Base-by-base conservation (phyloP, 2,888 invertebrate species). In the Latrodectus hesperus region DNA sequence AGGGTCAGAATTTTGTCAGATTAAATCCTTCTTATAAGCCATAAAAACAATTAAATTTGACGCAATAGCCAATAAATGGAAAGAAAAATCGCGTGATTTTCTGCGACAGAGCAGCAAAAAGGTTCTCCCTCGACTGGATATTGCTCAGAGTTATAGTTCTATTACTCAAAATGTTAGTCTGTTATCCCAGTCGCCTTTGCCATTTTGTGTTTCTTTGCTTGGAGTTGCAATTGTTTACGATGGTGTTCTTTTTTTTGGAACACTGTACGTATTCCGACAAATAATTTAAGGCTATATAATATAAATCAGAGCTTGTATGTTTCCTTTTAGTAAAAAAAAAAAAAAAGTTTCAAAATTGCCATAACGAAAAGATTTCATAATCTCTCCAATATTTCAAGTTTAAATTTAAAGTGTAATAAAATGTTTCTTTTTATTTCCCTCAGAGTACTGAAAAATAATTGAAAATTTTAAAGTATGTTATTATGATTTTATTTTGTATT, bases 21-120 rank as follows among this genome's bases (percentile, higher is more conserved):
- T 86, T 81, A 67, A 80, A 81, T 76, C 73, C 81, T 77, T 77
- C 80, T 72, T 75, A 77, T 67, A 65, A 38, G 81, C 79, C 81
- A 87, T 87, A 77, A 81, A 77, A 81, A 87, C 86, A 87, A 87
- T 81, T 87, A 81, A 81, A 72, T 81, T 87, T 87, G 81, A 81
- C 81, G 71, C 70, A 76, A 81, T 76, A 52, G 73, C 55, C 77
- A 68, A 87, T 87, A 87, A 87, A 87, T 81, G 73, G 75, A 55
- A 72, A 77, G 55, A 71, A 77, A 87, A 16, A 38, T 8, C 26
- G 76, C 51, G 51, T 49, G 53, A 67, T 82, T 67, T 67, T 26
- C 55, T 55, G 65, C 22, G 49, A 38, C 49, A n/a, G 64, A 67
- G 55, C 11, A 60, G 52, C 22, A 52, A 74, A 55, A 67, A 51